A percentile compares a stretch with the other conserved stretches of the same genome.
Evolutionary conservation across 2,797 vertebrate species (phyloP).

Genomic region (Eidolon dupreanum): DNA sequence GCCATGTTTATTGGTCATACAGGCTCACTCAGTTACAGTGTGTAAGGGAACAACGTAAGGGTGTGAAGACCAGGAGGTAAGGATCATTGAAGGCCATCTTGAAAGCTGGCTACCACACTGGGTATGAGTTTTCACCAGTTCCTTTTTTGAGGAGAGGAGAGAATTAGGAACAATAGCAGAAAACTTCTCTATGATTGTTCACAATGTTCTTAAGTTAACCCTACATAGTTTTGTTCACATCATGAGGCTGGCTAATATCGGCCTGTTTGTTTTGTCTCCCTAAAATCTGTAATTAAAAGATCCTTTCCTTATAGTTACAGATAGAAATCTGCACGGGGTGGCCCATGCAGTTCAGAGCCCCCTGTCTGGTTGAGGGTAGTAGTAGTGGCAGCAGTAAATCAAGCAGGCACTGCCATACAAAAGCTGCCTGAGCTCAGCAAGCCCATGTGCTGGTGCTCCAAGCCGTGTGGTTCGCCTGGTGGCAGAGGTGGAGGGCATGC

Average conservation of each 20-base stretch:
- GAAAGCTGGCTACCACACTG: background rate
- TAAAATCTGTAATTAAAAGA: background rate
- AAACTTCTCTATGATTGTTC: background rate
- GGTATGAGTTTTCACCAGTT: background rate
- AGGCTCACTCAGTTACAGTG: background rate
- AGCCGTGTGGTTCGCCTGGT: background rate
- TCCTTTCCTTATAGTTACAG: background rate
- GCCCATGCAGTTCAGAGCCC: background rate
- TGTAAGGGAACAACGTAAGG: background rate
- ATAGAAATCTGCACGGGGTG: background rate
- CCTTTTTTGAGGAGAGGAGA: background rate
- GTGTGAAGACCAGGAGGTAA: background rate
- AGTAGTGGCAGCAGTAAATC: background rate
- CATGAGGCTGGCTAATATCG: background rate
- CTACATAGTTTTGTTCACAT: background rate
- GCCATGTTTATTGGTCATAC: background rate
- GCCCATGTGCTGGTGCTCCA: background rate
- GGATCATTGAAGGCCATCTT: background rate
- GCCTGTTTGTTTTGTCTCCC: background rate
- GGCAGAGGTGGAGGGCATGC: background rate
- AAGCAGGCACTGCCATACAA: background rate
- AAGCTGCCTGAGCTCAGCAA: background rate
- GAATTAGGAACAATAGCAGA: background rate
- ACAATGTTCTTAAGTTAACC: background rate
- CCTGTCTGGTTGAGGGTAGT: background rate